A percentile compares a stretch with the other conserved stretches of the same genome.
These are phyloP conservation scores for Hippoglossus stenolepis DNA, from an alignment of 2,113 vertebrate species.

Conservation along the genomic window DNA sequence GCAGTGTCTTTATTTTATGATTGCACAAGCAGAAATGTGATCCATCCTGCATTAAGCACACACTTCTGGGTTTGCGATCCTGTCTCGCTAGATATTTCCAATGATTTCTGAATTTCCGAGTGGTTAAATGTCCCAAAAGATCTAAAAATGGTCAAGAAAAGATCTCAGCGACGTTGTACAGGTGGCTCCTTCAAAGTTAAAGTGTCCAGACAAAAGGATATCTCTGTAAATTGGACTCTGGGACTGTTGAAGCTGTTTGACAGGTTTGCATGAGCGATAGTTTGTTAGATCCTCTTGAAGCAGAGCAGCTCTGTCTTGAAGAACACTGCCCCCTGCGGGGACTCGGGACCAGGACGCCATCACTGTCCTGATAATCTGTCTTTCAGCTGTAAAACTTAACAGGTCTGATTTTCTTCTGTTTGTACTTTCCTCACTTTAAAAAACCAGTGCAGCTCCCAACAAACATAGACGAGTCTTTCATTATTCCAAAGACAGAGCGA, in stretches of 20 bases:
- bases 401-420: neutral
- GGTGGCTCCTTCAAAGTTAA: neutral
- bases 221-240: constrained; percentile 13
- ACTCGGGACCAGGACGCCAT: neutral
- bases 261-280: constrained; percentile 42
- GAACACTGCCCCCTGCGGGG: constrained; percentile 42
- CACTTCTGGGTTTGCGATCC: neutral
- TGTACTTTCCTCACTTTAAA: constrained; percentile 5
- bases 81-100: no score
- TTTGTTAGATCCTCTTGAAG: constrained; percentile 28
- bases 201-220: neutral
- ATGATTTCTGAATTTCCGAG: no score
- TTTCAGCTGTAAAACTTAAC: constrained; percentile 13
- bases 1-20: neutral
- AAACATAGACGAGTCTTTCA: constrained; percentile 10
- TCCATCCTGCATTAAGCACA: neutral
- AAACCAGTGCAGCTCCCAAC: neutral
- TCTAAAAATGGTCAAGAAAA: neutral
- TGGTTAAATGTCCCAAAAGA: neutral
- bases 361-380: constrained; percentile 13
- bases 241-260: constrained; percentile 42
- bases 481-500: constrained; percentile 10
- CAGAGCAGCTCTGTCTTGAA: constrained; percentile 2
- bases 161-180: neutral
- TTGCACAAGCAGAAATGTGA: neutral